Base-by-base conservation (phyloP, 2,888 invertebrate species). In the Sycophila texana region DNA sequence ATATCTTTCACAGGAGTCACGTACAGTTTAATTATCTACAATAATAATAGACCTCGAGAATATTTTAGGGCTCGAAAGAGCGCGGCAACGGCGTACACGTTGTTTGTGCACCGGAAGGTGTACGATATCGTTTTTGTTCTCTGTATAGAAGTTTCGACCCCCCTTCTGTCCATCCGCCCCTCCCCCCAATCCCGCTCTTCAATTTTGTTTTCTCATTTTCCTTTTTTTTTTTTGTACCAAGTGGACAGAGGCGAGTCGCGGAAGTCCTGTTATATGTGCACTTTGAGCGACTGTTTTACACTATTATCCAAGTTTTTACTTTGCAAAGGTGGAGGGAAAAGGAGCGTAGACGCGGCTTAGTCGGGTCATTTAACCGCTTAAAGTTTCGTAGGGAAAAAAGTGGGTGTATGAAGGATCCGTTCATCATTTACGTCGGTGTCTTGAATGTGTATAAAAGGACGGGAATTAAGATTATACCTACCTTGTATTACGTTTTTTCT, bases 311-410 rank as follows among this genome's bases (percentile, higher is more conserved):
- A 79, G 79, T 75, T 79, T 72, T 72, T 67, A 72, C 60, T 60
- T 20, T 26, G 20, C 63, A 55, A 20, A 20, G n/a, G 10, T 22
- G 55, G 20, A 58, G 26, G 18, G 26, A 60, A 47, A 63, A 70
- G 26, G 5, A 55, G 47, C 57, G 74, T 51, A 49, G 66, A 51
- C 65, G 53, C 51, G 73, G 18, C 57, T 77, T 74, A 68, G 65
- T 68, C 60, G 77, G 53, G 77, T 70, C 77, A 80, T 80, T 76
- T 74, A 80, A 80, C 65, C 74, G 77, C 70, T 77, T 70, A 70
- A 77, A 74, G 63, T 77, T 71, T 77, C 74, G 65, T 39, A 51
- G 39, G 26, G 47, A 65, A 18, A 49, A 47, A 18, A 63, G 55
- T 65, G 39, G 49, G 51, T 53, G 75, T 30, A 47, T 30, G 66